Conservation (phyloP, 2,888 invertebrate species). For the Rotaria macrura region DNA sequence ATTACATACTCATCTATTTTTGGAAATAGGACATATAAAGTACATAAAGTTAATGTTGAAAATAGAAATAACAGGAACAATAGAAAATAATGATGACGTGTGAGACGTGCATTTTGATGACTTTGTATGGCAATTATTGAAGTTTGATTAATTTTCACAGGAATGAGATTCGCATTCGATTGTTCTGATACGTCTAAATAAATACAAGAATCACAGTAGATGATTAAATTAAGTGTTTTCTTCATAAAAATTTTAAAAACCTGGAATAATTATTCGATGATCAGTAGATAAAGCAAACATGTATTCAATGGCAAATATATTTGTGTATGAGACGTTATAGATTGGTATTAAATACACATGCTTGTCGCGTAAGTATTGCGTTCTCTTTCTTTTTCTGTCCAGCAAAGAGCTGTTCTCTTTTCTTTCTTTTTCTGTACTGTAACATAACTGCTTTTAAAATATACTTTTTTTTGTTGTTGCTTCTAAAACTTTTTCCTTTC, state of each 20-base stretch:
- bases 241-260: not conserved
- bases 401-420: not conserved
- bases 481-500: not conserved
- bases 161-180: not conserved
- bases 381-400: not conserved
- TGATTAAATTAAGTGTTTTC: not conserved
- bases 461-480: not conserved
- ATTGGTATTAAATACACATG: not conserved
- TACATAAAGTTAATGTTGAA: not conserved
- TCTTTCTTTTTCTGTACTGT: not conserved
- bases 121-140: not conserved
- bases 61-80: not conserved
- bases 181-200: not conserved
- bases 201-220: not conserved
- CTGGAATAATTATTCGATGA: not conserved
- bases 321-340: not conserved
- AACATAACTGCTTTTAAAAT: too few species aligned
- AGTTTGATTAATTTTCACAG: not conserved
- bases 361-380: not conserved
- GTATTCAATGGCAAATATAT: not conserved
- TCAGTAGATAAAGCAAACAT: not conserved
- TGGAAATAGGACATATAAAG: not conserved
- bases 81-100: not conserved
- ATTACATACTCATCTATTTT: not conserved
- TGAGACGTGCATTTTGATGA: not conserved